Base-by-base conservation (phyloP, 2,113 vertebrate species). In the Xenotilapia flavipinnis region DNA sequence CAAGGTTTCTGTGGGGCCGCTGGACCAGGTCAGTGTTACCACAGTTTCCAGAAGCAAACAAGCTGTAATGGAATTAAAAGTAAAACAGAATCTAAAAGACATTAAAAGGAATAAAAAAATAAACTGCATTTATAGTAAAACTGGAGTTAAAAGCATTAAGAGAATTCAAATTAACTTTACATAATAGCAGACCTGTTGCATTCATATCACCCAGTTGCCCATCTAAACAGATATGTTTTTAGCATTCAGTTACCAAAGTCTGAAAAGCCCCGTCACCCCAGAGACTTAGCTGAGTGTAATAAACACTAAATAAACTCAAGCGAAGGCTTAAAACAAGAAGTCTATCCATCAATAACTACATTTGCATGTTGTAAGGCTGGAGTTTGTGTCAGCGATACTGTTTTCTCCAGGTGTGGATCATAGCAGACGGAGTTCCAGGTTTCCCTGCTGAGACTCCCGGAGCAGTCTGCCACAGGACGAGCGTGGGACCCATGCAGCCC, bases 381-480 rank as follows among this genome's bases (percentile, higher is more conserved):
- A 7, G n/a, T 75, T 36, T 28, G 28, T 12, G 14, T 83, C 54
- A 7, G 19, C 4, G 10, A 40, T 75, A 8, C 4, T 28, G 21
- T 87, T 55, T 65, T 82, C n/a, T 91, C 9, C 82, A 99, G 99
- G 97, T 99, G 83, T 99, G 99, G 99, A 97, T 97, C 86, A 96
- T 99, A 4, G 98, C 98, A 68, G 97, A 98, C 80, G 97, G 97
- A 82, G 97, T 99, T 31, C 97, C 98, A 77, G 98, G 98, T 5
- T 98, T 97, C 82, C 97, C 97, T 3, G 90, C 96, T 9, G 95
- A 99, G 94, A 97, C 97, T 87, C 96, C 96, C 1, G 98, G 98
- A 8, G 97, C 97, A 0, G 96, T 99, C 36, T 98, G 98, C 80
- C 98, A 97, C 83, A 96, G 99, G 7, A 90, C 95, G 0, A 98